A percentile compares a stretch with the other conserved stretches of the same genome.
phyloP scores from a whole-genome alignment of 2,888 invertebrate species.

The Hirtodrosophila confusa region DNA sequence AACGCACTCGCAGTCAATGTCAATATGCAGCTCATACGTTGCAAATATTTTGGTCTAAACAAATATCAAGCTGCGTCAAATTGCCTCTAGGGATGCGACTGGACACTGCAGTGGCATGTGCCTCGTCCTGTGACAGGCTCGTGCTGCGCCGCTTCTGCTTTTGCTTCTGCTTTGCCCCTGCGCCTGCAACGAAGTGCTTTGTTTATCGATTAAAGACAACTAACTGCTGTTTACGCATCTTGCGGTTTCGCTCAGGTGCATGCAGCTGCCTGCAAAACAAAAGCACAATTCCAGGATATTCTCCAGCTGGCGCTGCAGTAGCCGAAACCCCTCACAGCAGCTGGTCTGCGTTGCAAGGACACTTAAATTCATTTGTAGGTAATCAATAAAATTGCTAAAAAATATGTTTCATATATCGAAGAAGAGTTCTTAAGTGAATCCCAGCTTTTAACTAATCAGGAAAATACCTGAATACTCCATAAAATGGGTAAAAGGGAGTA shows the following conservation, averaged over 20 bases:
- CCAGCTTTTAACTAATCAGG: too few relatives aligned
- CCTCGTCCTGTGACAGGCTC: slow-evolving; percentile 43
- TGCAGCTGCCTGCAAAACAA: slow-evolving; percentile 48
- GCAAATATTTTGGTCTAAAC: slow-evolving; percentile 70
- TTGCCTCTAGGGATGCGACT: slow-evolving; percentile 36
- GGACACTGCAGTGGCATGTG: slow-evolving; percentile 13
- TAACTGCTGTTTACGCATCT: slow-evolving; percentile 63
- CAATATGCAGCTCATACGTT: slow-evolving; percentile 57
- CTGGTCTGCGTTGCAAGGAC: background rate
- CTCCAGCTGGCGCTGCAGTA: slow-evolving; percentile 42
- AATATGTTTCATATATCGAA: too few relatives aligned
- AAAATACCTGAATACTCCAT: too few relatives aligned
- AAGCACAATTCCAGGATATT: slow-evolving; percentile 45
- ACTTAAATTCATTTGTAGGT: background rate
- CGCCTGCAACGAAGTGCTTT: slow-evolving; percentile 41
- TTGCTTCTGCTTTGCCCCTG: background rate
- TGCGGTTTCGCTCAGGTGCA: slow-evolving; percentile 67
- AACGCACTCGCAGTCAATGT: slow-evolving; percentile 30
- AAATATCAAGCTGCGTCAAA: slow-evolving; percentile 62
- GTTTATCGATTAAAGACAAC: slow-evolving; percentile 62
- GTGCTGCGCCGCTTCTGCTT: slow-evolving; percentile 36
- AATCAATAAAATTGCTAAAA: too few relatives aligned
- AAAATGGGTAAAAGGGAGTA: too few relatives aligned
- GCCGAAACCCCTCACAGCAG: slow-evolving; percentile 38
- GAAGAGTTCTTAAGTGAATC: too few relatives aligned